These are phyloP conservation scores for Cardiocondyla obscurior DNA, from an alignment of 1,140 invertebrate species.

Conservation along the genomic window DNA sequence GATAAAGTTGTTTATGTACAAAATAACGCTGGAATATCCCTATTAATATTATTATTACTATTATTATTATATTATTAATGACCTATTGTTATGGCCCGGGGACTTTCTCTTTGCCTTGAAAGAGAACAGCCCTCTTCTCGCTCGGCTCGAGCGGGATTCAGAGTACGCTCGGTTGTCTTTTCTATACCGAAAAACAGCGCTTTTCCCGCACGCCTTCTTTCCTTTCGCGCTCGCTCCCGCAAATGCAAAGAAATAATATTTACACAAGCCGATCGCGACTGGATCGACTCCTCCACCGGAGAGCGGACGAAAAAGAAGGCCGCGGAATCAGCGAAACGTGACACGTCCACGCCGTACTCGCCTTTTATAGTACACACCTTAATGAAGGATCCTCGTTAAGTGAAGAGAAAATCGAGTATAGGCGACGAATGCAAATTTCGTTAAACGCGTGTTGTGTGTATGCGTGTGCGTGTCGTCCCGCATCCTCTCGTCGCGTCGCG, in stretches of 20 bases:
- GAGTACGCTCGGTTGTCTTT: slow-evolving; percentile 48
- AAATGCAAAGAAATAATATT: slow-evolving; percentile 51
- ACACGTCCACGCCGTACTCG: slow-evolving; percentile 6
- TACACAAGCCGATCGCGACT: slow-evolving; percentile 53
- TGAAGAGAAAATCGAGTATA: slow-evolving; percentile 72
- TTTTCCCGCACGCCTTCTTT: slow-evolving; percentile 45
- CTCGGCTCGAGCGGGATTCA: slow-evolving; percentile 54
- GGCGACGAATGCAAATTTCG: slow-evolving; percentile 67
- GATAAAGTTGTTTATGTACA: slow-evolving; percentile 82
- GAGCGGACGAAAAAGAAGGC: slow-evolving; percentile 28
- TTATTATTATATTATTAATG: slow-evolving; percentile 61
- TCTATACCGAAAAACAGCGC: slow-evolving; percentile 58
- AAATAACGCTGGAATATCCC: slow-evolving; percentile 80
- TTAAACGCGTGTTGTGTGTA: slow-evolving; percentile 25
- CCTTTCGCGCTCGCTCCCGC: not conserved
- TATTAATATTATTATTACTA: slow-evolving; percentile 69
- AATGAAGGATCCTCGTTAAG: slow-evolving; percentile 66
- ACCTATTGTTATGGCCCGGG: slow-evolving; percentile 71
- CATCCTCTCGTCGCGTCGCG: not conserved
- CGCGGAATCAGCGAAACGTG: slow-evolving; percentile 13
- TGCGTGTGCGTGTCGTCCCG: slow-evolving; percentile 21
- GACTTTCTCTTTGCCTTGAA: slow-evolving; percentile 40
- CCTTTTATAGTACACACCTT: slow-evolving; percentile 58
- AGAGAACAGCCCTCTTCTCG: slow-evolving; percentile 44
- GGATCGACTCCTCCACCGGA: not conserved